These are phyloP conservation scores for Eremophila alpestris DNA, from an alignment of 2,797 vertebrate genomes.

Conservation along the genomic window DNA sequence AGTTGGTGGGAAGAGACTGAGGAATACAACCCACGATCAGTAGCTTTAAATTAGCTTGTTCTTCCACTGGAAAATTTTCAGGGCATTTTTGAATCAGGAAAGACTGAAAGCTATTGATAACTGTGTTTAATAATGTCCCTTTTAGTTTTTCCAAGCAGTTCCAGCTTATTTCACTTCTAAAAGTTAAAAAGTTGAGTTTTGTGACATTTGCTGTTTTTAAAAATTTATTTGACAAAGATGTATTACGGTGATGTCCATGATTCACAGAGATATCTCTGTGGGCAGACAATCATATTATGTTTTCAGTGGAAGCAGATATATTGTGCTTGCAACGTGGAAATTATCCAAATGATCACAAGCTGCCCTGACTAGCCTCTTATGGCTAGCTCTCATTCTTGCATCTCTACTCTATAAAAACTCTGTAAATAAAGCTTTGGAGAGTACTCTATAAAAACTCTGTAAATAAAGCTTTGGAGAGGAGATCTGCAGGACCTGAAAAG, in stretches of 20 bases:
- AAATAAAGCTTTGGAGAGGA: background rate
- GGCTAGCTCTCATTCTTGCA: background rate
- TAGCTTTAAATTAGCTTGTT: conserved; percentile 3
- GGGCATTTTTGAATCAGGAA: background rate
- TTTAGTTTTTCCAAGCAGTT: background rate
- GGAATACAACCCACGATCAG: background rate
- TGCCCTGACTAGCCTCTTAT: background rate
- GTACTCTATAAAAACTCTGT: background rate
- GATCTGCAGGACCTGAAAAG: background rate
- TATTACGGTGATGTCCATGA: background rate
- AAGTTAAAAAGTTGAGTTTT: background rate
- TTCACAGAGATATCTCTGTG: background rate
- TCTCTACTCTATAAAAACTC: background rate
- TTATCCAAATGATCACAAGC: background rate
- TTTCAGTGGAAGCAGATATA: background rate
- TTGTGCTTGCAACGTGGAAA: background rate
- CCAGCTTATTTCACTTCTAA: background rate
- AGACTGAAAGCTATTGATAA: background rate
- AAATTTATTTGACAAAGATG: background rate
- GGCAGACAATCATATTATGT: background rate
- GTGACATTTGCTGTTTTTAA: background rate
- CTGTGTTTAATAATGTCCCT: background rate
- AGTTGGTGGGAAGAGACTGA: conserved; percentile 13
- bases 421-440: background rate
- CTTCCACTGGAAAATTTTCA: conserved; percentile 5